Percentiles rank a stretch among this genome's conserved stretches.
Evolutionary conservation across 2,797 vertebrate species (phyloP).

Genomic region (Lagocephalus sceleratus): DNA sequence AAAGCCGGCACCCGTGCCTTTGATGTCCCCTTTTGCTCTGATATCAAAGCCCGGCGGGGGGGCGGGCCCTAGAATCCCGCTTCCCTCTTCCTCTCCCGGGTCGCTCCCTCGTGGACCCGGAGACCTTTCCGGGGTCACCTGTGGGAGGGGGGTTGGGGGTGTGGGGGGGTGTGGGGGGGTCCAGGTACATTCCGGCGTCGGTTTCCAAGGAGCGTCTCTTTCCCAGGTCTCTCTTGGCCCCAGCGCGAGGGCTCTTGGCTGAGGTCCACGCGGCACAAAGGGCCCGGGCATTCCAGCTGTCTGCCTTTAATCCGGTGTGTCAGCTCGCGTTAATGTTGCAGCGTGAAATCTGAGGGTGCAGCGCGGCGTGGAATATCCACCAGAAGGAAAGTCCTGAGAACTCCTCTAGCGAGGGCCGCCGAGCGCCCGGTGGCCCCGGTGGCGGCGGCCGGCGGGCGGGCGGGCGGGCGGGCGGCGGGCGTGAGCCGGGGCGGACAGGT

Average conservation of each 20-base stretch:
- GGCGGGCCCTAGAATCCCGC: no score
- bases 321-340: constrained; percentile 98
- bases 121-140: constrained; percentile 19
- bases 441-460: constrained; percentile 37
- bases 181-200: constrained; percentile 73
- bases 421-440: constrained; percentile 25
- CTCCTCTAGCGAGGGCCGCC: constrained; percentile 84
- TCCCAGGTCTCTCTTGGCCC: constrained; percentile 86
- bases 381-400: constrained; percentile 85
- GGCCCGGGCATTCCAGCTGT: constrained; percentile 96
- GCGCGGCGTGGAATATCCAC: constrained; percentile 89
- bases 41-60: no score
- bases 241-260: constrained; percentile 89
- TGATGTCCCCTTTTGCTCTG: no score
- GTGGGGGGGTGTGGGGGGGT: no score
- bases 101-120: neutral
- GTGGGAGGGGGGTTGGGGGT: no score
- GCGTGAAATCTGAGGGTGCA: constrained; percentile 95
- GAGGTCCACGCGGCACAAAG: constrained; percentile 92
- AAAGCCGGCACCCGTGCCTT: no score
- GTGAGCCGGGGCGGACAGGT: constrained; percentile 18
- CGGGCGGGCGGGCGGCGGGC: neutral
- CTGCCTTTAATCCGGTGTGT: constrained; percentile 98
- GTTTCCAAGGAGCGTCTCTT: constrained; percentile 75
- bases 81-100: neutral